These are phyloP conservation scores for Pocillopora grandis DNA, from an alignment of 92 coral and sea anemone genomes.

Conservation along the genomic window DNA sequence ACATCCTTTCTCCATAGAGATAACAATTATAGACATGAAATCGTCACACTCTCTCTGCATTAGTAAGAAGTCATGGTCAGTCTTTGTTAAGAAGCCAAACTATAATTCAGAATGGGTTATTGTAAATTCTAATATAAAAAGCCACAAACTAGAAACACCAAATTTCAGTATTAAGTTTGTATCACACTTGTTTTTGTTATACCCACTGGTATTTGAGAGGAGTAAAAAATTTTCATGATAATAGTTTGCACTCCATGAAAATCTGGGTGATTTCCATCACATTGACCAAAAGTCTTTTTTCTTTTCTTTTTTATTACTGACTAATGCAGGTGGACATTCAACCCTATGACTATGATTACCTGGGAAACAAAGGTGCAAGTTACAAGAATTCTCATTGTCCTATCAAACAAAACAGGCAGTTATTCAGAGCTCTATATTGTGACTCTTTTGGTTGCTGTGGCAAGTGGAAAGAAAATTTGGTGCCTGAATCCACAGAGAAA, in stretches of 20 bases:
- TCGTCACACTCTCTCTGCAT: too few relatives aligned
- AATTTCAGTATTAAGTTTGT: not conserved
- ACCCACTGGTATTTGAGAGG: not conserved
- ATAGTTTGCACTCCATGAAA: too few relatives aligned
- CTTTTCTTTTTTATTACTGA: too few relatives aligned
- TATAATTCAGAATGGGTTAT: not conserved
- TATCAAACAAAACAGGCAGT: not conserved
- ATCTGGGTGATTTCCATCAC: too few relatives aligned
- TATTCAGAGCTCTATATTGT: not conserved
- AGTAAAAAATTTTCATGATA: not conserved
- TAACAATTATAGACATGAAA: too few relatives aligned
- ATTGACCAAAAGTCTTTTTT: too few relatives aligned
- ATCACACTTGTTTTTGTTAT: not conserved
- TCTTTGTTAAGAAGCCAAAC: too few relatives aligned
- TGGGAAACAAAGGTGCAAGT: not conserved
- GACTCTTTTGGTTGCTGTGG: not conserved
- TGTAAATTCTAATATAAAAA: not conserved
- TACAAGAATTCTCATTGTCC: not conserved
- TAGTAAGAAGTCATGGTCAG: too few relatives aligned
- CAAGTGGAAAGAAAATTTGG: too few relatives aligned
- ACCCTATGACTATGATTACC: not conserved
- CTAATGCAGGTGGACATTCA: too few relatives aligned
- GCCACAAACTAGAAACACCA: not conserved
- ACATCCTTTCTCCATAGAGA: too few relatives aligned
- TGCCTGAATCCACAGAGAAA: too few relatives aligned